A percentile compares a stretch with the other conserved stretches of the same genome.
These are phyloP conservation scores for Dendrolimus houi DNA, from an alignment of 2,888 invertebrate genomes.

Conservation along the genomic window DNA sequence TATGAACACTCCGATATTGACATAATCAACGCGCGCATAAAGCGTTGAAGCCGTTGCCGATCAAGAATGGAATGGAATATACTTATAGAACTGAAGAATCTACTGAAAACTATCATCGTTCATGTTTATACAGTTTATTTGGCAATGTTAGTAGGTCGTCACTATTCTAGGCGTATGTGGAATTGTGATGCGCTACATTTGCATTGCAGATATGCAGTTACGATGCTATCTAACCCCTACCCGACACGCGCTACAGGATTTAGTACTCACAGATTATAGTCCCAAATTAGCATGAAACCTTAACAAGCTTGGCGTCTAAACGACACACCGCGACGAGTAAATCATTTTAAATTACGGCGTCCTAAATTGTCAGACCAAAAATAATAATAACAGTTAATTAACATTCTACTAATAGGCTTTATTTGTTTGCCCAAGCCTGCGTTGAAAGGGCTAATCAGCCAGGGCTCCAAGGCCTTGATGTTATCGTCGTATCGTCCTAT, in stretches of 20 bases:
- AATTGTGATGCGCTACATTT: conserved; percentile 43
- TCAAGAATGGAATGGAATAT: no score
- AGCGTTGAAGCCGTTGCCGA: no score
- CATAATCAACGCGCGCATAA: no score
- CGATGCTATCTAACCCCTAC: conserved; percentile 30
- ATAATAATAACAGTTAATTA: no score
- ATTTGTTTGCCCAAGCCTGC: no score
- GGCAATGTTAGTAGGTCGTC: conserved; percentile 17
- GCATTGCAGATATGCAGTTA: conserved; percentile 52
- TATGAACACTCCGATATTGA: no score
- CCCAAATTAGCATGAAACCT: conserved; percentile 41
- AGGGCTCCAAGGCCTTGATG: no score
- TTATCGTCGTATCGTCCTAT: no score
- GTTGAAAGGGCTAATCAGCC: no score
- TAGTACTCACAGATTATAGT: conserved; percentile 47
- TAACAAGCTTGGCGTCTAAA: conserved; percentile 17
- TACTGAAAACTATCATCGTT: not conserved
- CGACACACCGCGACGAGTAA: conserved; percentile 3
- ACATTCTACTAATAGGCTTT: no score
- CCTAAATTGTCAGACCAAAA: no score
- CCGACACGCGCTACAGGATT: conserved; percentile 33
- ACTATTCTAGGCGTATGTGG: conserved; percentile 24
- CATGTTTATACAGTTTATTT: not conserved
- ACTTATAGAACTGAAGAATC: no score
- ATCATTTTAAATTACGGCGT: not conserved